phyloP scores from a whole-genome alignment of 23 tunicate genomes.

The Halocynthia roretzi region DNA sequence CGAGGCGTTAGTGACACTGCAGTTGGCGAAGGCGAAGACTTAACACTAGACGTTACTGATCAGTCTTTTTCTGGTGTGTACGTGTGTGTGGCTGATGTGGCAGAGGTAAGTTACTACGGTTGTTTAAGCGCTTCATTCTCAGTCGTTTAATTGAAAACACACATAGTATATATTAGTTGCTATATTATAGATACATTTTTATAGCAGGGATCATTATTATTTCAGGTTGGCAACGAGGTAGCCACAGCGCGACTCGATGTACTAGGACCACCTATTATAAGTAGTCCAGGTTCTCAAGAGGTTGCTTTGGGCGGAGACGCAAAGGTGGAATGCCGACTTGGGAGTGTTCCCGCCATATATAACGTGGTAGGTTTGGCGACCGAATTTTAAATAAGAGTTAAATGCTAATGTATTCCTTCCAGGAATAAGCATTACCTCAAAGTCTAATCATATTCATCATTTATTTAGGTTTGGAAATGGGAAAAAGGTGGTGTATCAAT shows the following conservation, averaged over 20 bases:
- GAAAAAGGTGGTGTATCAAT: background rate
- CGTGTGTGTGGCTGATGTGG: constrained; percentile 23
- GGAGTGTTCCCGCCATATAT: constrained; percentile 60
- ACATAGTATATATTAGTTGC: too few relatives aligned
- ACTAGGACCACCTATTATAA: constrained; percentile 63
- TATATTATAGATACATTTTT: too few relatives aligned
- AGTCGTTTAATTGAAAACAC: too few relatives aligned
- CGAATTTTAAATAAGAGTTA: background rate
- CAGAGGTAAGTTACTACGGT: constrained; percentile 1
- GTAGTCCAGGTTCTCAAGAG: constrained; percentile 31
- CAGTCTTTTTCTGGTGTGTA: constrained; percentile 11
- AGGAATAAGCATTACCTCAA: background rate
- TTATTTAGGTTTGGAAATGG: constrained; percentile 68
- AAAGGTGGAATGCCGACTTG: constrained; percentile 24
- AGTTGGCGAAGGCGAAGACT: constrained; percentile 27
- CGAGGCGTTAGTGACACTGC: constrained; percentile 8
- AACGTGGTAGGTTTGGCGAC: constrained; percentile 57
- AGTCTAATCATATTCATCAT: background rate
- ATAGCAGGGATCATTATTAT: background rate
- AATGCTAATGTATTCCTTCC: background rate
- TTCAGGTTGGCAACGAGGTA: constrained; percentile 36
- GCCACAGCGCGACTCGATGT: constrained; percentile 43
- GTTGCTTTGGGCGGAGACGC: constrained; percentile 33
- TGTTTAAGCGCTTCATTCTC: background rate
- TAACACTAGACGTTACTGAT: constrained; percentile 8